Conservation (phyloP, 53 echinoderm and acorn worm genomes). For the Mesocentrotus franciscanus region DNA sequence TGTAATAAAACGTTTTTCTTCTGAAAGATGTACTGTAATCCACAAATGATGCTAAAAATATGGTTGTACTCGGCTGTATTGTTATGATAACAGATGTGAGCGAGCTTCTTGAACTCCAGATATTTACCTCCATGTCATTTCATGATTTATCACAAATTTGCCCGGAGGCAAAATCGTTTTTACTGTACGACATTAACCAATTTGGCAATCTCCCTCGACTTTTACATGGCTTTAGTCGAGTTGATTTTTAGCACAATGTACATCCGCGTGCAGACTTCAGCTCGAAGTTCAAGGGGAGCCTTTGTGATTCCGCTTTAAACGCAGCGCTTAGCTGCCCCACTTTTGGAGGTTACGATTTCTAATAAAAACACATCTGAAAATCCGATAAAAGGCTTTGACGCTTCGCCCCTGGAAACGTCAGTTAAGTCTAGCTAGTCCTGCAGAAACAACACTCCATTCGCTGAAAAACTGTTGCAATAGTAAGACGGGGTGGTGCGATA, state of each 20-base stretch:
- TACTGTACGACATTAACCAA: background rate
- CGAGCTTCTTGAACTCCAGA: background rate
- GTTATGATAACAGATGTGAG: background rate
- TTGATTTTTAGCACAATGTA: background rate
- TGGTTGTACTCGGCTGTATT: background rate
- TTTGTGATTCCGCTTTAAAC: constrained; percentile 42
- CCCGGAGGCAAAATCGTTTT: background rate
- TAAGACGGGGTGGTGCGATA: background rate
- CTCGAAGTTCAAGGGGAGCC: constrained; percentile 5
- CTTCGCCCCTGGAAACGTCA: constrained; percentile 62
- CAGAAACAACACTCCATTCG: constrained; percentile 45
- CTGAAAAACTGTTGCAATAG: constrained; percentile 42
- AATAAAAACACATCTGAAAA: constrained; percentile 60
- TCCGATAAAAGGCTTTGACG: constrained; percentile 64
- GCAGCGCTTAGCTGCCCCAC: constrained; percentile 56
- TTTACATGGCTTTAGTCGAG: background rate
- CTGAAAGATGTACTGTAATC: background rate
- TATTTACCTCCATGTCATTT: constrained; percentile 18
- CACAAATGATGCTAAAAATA: background rate
- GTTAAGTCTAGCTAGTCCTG: constrained; percentile 17
- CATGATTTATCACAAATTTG: background rate
- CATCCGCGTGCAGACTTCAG: background rate
- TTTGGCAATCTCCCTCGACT: background rate
- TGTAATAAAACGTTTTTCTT: background rate
- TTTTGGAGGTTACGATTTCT: constrained; percentile 60